Evolutionary conservation across 2,113 vertebrate genomes (phyloP).

Genomic region (Reinhardtius hippoglossoides): DNA sequence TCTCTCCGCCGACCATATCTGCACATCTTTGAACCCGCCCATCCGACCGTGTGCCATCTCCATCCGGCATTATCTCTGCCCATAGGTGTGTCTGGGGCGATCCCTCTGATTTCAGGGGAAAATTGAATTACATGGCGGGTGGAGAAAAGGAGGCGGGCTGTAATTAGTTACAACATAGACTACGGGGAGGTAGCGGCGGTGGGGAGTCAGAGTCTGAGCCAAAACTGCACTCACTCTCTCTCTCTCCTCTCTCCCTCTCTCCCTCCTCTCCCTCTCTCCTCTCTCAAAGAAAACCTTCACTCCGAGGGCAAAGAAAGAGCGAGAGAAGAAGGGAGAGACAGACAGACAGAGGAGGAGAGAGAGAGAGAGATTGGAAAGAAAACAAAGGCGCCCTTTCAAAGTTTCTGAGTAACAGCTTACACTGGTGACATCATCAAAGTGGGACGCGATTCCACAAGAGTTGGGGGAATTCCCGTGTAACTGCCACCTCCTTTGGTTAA

Average conservation of each 20-base stretch:
- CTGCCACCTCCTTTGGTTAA: constrained; percentile 46
- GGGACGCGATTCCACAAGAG: constrained; percentile 55
- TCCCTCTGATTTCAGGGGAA: constrained; percentile 60
- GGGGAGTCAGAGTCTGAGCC: constrained; percentile 26
- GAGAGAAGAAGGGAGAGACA: constrained; percentile 29
- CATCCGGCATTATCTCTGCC: constrained; percentile 49
- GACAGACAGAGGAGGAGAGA: background rate
- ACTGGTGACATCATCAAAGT: constrained; percentile 78
- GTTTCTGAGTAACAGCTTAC: constrained; percentile 46
- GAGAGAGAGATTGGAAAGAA: constrained; percentile 29
- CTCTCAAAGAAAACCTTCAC: constrained; percentile 52
- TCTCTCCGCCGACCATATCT: constrained; percentile 18
- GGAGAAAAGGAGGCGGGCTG: constrained; percentile 48
- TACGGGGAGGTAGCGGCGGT: constrained; percentile 1
- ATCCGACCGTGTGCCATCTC: constrained; percentile 20
- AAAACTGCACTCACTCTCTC: constrained; percentile 35
- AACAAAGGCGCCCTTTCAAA: constrained; percentile 72
- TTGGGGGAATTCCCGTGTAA: constrained; percentile 62
- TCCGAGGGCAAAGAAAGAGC: constrained; percentile 34
- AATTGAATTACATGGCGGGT: constrained; percentile 69
- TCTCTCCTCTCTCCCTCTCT: constrained; percentile 19
- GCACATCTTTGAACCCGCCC: constrained; percentile 25
- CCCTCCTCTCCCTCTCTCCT: background rate
- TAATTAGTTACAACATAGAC: constrained; percentile 68
- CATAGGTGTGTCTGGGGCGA: constrained; percentile 25